These are phyloP conservation scores for Nannospalax galili DNA, from an alignment of 2,113 vertebrate genomes.

Conservation along the genomic window DNA sequence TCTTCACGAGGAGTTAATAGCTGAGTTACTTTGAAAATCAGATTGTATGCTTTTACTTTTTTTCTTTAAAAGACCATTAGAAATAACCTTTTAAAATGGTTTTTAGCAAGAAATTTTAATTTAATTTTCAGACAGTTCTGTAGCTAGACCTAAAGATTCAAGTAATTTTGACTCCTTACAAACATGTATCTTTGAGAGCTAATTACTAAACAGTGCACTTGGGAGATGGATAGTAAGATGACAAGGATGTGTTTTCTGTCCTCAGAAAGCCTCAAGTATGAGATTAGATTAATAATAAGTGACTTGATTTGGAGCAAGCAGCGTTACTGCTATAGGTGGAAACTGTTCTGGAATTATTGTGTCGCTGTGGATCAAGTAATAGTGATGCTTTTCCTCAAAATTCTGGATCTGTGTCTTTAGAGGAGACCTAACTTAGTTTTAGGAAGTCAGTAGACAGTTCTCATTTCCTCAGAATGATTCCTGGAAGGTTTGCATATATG, in stretches of 20 bases:
- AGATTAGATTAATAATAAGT: background rate
- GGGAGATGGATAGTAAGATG: conserved; percentile 27
- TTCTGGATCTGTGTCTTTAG: background rate
- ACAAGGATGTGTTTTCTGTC: conserved; percentile 7
- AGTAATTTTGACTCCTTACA: conserved; percentile 33
- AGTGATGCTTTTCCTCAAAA: background rate
- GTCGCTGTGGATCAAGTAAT: background rate
- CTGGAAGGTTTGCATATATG: background rate
- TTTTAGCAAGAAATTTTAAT: conserved; percentile 15
- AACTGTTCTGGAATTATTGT: background rate
- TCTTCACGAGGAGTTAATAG: conserved; percentile 41
- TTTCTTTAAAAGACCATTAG: conserved; percentile 26
- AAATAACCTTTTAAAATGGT: conserved; percentile 41
- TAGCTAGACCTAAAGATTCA: background rate
- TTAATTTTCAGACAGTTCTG: conserved; percentile 28
- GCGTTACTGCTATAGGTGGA: background rate
- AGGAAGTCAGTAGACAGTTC: conserved; percentile 10
- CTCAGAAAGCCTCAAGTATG: background rate
- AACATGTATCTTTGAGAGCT: background rate
- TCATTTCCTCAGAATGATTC: conserved; percentile 40
- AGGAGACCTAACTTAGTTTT: conserved; percentile 1
- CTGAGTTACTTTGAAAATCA: conserved; percentile 27
- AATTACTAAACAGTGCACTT: background rate
- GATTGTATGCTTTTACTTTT: conserved; percentile 33
- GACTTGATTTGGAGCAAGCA: conserved; percentile 30